phyloP scores from a whole-genome alignment of 1,140 invertebrate species.

The Bombus confusus region DNA sequence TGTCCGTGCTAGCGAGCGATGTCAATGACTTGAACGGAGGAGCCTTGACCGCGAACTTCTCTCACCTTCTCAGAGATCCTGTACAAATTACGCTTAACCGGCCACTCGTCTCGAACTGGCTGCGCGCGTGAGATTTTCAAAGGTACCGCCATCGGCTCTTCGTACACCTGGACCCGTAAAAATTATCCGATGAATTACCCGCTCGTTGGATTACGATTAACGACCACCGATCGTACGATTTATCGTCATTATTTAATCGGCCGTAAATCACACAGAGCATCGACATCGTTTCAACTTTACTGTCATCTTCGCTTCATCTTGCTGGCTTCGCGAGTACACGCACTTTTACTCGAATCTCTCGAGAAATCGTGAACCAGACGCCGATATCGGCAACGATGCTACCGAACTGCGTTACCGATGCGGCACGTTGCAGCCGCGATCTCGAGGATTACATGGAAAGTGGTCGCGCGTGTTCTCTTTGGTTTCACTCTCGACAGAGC shows the following conservation, averaged over 20 bases:
- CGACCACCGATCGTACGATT: constrained; percentile 58
- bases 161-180: not conserved
- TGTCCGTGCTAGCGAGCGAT: constrained; percentile 61
- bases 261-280: not conserved
- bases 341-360: fast-evolving
- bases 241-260: constrained; percentile 47
- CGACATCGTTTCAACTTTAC: not conserved
- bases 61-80: constrained; percentile 64
- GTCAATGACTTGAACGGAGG: constrained; percentile 73
- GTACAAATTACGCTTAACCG: constrained; percentile 66
- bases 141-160: constrained; percentile 41
- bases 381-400: not conserved
- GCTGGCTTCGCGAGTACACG: not conserved
- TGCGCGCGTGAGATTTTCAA: constrained; percentile 50
- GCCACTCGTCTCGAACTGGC: constrained; percentile 39
- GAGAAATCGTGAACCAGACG: not conserved
- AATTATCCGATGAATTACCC: constrained; percentile 26
- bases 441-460: constrained; percentile 26
- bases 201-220: constrained; percentile 49
- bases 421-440: not conserved
- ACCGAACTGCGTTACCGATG: constrained; percentile 1
- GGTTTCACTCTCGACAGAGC: constrained; percentile 33
- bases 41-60: constrained; percentile 76
- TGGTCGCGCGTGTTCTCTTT: constrained; percentile 23
- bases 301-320: not conserved